Conservation (phyloP, 2,113 vertebrate species). For the Nothoprocta pentlandii region DNA sequence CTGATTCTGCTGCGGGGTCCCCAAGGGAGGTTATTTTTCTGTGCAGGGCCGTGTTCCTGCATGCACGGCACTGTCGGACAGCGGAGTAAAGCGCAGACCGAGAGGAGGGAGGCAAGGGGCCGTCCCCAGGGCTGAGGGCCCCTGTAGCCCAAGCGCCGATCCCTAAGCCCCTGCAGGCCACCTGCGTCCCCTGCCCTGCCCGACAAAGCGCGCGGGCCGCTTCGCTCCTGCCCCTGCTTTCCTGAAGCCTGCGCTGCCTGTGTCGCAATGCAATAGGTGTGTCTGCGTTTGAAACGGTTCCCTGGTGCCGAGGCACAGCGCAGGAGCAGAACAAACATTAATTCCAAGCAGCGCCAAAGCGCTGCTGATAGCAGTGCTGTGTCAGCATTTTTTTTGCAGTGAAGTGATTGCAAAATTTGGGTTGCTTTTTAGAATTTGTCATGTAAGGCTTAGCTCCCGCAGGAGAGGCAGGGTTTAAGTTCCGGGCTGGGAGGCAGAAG, state of each 20-base stretch:
- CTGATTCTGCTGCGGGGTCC: neutral
- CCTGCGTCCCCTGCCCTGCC: neutral
- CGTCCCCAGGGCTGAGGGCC: neutral
- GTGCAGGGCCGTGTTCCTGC: neutral
- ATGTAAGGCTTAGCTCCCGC: constrained; percentile 39
- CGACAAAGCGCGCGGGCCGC: neutral
- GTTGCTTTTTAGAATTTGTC: constrained; percentile 70
- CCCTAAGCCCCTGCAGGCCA: neutral
- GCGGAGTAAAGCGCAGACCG: neutral
- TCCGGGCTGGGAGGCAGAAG: constrained; percentile 47
- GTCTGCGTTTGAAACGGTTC: constrained; percentile 48
- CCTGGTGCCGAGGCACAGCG: constrained; percentile 17
- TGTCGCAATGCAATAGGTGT: constrained; percentile 43
- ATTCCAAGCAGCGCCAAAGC: constrained; percentile 23
- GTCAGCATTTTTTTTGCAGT: constrained; percentile 65
- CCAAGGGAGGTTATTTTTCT: neutral
- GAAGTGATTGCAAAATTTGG: constrained; percentile 67
- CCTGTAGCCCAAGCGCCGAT: neutral
- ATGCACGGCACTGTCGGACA: neutral
- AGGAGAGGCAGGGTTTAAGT: constrained; percentile 61
- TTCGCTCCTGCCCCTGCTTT: neutral
- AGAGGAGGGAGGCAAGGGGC: neutral
- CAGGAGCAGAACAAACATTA: constrained; percentile 60
- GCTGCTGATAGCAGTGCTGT: constrained; percentile 28
- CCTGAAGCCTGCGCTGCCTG: neutral